A percentile compares a stretch with the other conserved stretches of the same genome.
These are phyloP conservation scores for Hyles euphorbiae DNA, from an alignment of 1,140 invertebrate genomes.

Conservation along the genomic window DNA sequence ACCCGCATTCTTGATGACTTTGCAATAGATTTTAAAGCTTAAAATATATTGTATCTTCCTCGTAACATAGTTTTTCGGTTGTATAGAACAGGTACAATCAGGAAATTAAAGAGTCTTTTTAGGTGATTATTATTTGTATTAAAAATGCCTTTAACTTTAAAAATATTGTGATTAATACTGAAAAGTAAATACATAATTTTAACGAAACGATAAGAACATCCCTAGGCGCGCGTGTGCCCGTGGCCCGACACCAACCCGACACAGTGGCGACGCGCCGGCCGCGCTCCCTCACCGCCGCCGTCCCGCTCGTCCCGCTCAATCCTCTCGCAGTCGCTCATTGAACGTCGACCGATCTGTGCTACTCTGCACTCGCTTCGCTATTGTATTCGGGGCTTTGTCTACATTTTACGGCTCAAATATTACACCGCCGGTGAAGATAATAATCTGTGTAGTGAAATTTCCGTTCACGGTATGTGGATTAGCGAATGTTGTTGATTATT, in stretches of 20 bases:
- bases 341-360: slow-evolving; percentile 56
- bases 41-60: too few species aligned
- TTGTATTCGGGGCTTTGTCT: slow-evolving; percentile 61
- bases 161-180: too few species aligned
- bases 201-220: neutral
- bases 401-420: slow-evolving; percentile 45
- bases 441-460: slow-evolving; percentile 62
- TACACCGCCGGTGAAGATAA: slow-evolving; percentile 45
- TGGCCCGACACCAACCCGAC: neutral
- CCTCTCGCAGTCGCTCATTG: slow-evolving; percentile 59
- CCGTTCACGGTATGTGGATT: slow-evolving; percentile 66
- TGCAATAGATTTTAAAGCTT: too few species aligned
- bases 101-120: too few species aligned
- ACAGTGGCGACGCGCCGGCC: slow-evolving; percentile 13
- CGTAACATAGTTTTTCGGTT: too few species aligned
- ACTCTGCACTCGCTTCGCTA: slow-evolving; percentile 35
- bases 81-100: too few species aligned
- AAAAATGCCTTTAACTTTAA: too few species aligned
- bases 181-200: too few species aligned
- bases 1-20: too few species aligned
- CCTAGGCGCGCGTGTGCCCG: slow-evolving; percentile 30
- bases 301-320: slow-evolving; percentile 21
- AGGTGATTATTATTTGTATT: too few species aligned
- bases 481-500: slow-evolving; percentile 51
- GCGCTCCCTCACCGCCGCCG: slow-evolving; percentile 17